Conservation (phyloP, 1,140 invertebrate species). For the Cyclina sinensis region DNA sequence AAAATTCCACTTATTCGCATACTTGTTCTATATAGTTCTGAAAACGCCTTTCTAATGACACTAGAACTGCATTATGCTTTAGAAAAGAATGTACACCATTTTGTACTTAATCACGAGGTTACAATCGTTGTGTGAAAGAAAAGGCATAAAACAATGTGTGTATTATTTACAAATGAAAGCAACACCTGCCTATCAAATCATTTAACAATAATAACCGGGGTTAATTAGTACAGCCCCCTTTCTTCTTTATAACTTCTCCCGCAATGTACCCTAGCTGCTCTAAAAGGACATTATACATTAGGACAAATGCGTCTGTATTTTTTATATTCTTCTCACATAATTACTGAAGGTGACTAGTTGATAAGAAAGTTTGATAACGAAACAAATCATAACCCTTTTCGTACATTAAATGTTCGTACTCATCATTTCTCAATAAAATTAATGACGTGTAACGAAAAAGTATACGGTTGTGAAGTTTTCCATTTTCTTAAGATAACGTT, state of each 20-base stretch:
- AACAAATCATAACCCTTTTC: background rate
- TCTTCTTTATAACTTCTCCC: too few relatives aligned
- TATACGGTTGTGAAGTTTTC: background rate
- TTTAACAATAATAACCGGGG: background rate
- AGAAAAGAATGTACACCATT: too few relatives aligned
- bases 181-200: background rate
- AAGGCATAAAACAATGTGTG: background rate
- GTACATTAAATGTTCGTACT: background rate
- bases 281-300: slow-evolving; percentile 15
- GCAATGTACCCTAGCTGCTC: background rate
- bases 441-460: background rate
- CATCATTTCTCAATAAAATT: slow-evolving; percentile 9
- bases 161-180: slow-evolving; percentile 20
- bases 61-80: too few relatives aligned
- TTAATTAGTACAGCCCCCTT: slow-evolving; percentile 38
- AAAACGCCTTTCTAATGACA: too few relatives aligned
- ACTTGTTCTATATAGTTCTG: too few relatives aligned
- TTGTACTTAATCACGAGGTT: background rate
- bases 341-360: slow-evolving; percentile 9
- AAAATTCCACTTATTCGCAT: too few relatives aligned
- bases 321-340: background rate
- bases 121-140: background rate
- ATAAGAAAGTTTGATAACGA: slow-evolving; percentile 16
- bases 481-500: background rate
- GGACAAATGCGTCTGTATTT: slow-evolving; percentile 38